Evolutionary conservation across 2,113 vertebrate species (phyloP).

Genomic region (Setophaga kirtlandii): DNA sequence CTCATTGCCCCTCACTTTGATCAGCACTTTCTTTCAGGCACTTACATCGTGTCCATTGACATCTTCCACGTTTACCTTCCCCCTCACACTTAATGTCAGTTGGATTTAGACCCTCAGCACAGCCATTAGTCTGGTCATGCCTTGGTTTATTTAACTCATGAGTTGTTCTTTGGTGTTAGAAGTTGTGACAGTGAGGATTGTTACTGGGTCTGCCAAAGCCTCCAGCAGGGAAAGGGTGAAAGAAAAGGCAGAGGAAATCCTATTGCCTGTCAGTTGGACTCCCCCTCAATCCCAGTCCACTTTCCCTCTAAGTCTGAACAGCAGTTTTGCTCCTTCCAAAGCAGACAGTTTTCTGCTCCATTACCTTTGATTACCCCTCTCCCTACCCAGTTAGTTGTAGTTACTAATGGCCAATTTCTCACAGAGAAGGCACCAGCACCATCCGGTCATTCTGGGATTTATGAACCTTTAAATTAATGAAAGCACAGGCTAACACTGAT

Average conservation of each 20-base stretch:
- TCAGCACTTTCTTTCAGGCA: background rate
- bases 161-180: background rate
- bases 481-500: conserved; percentile 29
- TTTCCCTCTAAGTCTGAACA: background rate
- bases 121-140: background rate
- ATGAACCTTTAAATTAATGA: conserved; percentile 50
- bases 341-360: conserved; percentile 59
- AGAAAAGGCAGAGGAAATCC: background rate
- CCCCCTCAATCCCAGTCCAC: conserved; percentile 5
- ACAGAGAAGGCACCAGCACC: background rate
- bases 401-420: conserved; percentile 38
- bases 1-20: background rate
- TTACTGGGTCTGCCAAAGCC: background rate
- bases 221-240: background rate
- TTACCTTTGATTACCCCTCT: conserved; percentile 58
- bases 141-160: background rate
- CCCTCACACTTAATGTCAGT: background rate
- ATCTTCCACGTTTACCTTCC: background rate
- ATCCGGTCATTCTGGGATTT: conserved; percentile 9
- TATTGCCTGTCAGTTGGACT: background rate
- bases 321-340: conserved; percentile 30
- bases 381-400: conserved; percentile 28
- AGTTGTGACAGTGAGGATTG: background rate
- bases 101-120: background rate
- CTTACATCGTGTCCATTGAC: background rate